Percentiles rank a stretch among this genome's conserved stretches.
phyloP scores from a whole-genome alignment of 2,888 invertebrate genomes.

The Notodonta ziczac region DNA sequence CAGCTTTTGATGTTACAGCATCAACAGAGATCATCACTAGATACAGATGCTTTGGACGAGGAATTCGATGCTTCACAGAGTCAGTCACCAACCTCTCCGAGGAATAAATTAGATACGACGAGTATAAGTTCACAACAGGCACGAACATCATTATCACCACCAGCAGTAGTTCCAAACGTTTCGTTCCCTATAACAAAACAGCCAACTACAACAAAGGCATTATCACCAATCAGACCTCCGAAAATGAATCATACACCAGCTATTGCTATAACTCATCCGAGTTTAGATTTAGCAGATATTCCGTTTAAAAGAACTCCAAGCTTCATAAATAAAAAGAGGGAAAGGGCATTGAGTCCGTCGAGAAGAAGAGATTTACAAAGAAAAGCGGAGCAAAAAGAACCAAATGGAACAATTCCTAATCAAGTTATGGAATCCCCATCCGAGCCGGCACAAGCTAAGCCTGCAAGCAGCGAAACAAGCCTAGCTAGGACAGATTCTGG shows the following conservation, averaged over 20 bases:
- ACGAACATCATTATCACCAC: slow-evolving; percentile 74
- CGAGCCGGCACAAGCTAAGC: slow-evolving; percentile 64
- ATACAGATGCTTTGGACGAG: slow-evolving; percentile 92
- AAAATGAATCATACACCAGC: slow-evolving; percentile 79
- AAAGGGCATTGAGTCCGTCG: slow-evolving; percentile 80
- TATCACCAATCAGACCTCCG: slow-evolving; percentile 56
- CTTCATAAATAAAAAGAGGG: slow-evolving; percentile 80
- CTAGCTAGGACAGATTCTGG: slow-evolving; percentile 90
- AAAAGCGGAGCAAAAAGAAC: slow-evolving; percentile 71
- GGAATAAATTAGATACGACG: slow-evolving; percentile 78
- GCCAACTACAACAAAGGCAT: slow-evolving; percentile 68
- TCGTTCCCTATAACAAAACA: slow-evolving; percentile 78
- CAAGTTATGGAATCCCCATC: slow-evolving; percentile 70
- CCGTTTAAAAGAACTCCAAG: slow-evolving; percentile 79
- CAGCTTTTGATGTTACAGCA: slow-evolving; percentile 91
- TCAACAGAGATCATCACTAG: slow-evolving; percentile 93
- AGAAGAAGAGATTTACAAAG: slow-evolving; percentile 77
- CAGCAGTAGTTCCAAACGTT: slow-evolving; percentile 76
- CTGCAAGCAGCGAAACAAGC: slow-evolving; percentile 70
- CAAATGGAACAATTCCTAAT: slow-evolving; percentile 70
- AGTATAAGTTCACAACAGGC: slow-evolving; percentile 66
- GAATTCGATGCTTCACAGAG: slow-evolving; percentile 87
- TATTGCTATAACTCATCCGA: slow-evolving; percentile 85
- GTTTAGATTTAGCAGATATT: slow-evolving; percentile 76
- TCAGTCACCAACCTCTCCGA: slow-evolving; percentile 81